Conservation (phyloP, 2,888 invertebrate genomes). For the Andrena fulva region DNA sequence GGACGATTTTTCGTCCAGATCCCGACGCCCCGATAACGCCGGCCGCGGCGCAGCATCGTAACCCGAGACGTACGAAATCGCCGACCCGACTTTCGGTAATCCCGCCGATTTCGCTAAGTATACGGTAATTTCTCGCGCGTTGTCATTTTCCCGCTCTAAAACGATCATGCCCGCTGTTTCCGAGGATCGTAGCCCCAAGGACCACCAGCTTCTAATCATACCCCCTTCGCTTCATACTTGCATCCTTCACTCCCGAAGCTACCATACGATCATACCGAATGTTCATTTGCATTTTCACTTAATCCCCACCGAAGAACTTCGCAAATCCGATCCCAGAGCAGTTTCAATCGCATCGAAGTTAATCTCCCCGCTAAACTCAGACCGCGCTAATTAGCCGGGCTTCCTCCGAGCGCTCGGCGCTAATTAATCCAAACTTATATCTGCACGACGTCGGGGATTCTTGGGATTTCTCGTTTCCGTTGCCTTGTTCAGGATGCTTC, state of each 20-base stretch:
- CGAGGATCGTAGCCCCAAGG: not conserved
- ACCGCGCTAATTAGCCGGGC: conserved; percentile 13
- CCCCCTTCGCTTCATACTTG: not conserved
- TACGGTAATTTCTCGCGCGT: conserved; percentile 7
- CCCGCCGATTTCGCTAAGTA: conserved; percentile 11
- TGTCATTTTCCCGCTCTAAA: conserved; percentile 11
- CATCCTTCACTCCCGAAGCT: not conserved
- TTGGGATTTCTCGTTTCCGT: not conserved
- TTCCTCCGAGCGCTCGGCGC: not conserved
- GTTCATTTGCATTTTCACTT: conserved; percentile 3
- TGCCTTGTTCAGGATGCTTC: not conserved
- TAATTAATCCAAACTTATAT: conserved; percentile 19
- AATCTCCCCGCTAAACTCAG: conserved; percentile 8
- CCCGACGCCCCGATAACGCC: conserved; percentile 4
- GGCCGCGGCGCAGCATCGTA: conserved; percentile 17
- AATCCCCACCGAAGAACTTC: not conserved
- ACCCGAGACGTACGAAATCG: conserved; percentile 1
- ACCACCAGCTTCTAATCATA: conserved; percentile 12
- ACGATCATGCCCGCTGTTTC: not conserved
- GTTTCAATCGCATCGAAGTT: conserved; percentile 12
- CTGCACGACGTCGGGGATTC: not conserved
- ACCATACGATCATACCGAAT: not conserved
- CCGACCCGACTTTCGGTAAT: not conserved
- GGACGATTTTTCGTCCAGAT: conserved; percentile 10
- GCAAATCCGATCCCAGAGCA: conserved; percentile 8